Evolutionary conservation across 2,888 invertebrate species (phyloP).

Genomic region (Phyllotreta cruciferae): DNA sequence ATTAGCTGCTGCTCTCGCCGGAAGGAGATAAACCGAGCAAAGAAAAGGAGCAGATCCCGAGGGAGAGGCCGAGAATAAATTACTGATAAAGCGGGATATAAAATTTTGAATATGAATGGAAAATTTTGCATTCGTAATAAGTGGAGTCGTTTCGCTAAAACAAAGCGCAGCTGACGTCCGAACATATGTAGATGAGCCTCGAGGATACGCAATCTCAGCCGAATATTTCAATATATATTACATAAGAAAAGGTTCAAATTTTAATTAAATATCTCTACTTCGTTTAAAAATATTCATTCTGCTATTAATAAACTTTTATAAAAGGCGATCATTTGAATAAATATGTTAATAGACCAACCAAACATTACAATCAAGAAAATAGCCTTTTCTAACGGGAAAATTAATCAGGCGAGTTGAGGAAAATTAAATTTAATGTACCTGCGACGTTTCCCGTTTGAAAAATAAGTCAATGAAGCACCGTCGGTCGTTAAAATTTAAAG

Average conservation of each 20-base stretch:
- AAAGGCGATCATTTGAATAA: too few species aligned
- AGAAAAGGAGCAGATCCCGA: conserved; percentile 48
- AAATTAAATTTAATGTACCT: too few species aligned
- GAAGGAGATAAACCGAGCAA: conserved; percentile 49
- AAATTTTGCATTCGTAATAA: conserved; percentile 87
- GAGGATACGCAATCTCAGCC: neutral
- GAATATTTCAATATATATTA: too few species aligned
- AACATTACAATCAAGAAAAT: too few species aligned
- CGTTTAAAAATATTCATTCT: too few species aligned
- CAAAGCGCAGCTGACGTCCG: conserved; percentile 48
- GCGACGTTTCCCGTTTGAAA: too few species aligned
- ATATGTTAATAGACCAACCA: too few species aligned
- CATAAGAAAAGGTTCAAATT: too few species aligned
- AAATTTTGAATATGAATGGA: conserved; percentile 91
- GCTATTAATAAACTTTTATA: too few species aligned
- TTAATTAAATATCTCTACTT: too few species aligned
- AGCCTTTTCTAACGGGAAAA: too few species aligned
- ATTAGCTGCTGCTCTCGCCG: conserved; percentile 50
- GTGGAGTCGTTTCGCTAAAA: conserved; percentile 64
- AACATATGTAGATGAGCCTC: conserved; percentile 67
- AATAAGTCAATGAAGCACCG: neutral
- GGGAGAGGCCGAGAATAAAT: conserved; percentile 74
- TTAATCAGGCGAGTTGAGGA: too few species aligned
- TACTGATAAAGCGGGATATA: conserved; percentile 81
- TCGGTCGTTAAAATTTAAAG: conserved; percentile 21